Conservation (phyloP, 2,888 invertebrate genomes). For the Drosophila austrosaltans region DNA sequence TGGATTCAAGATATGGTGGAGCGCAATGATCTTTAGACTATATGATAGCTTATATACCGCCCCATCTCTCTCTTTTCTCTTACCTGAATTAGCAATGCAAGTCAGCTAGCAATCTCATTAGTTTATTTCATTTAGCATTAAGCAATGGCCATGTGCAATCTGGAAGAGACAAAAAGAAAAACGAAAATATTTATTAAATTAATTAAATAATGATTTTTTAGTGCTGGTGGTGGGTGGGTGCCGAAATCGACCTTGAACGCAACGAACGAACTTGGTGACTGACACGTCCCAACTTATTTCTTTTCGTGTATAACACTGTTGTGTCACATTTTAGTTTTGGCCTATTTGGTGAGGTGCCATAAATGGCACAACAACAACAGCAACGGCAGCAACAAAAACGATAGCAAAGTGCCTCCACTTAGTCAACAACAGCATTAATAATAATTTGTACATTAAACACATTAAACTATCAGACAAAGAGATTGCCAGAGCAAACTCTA, state of each 20-base stretch:
- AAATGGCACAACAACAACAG: conserved; percentile 69
- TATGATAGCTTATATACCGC: not conserved
- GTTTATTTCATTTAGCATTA: conserved; percentile 62
- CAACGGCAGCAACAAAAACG: conserved; percentile 54
- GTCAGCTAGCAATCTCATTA: conserved; percentile 66
- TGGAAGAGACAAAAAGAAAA: conserved; percentile 32
- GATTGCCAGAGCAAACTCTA: conserved; percentile 1
- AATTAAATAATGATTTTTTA: conserved; percentile 61
- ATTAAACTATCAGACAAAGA: conserved; percentile 47
- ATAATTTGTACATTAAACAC: conserved; percentile 76
- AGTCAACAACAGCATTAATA: conserved; percentile 55
- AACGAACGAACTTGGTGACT: conserved; percentile 15
- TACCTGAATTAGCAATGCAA: conserved; percentile 34
- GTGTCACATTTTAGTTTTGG: conserved; percentile 51
- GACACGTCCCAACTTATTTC: conserved; percentile 9
- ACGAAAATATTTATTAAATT: conserved; percentile 61
- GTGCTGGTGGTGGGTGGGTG: conserved; percentile 6
- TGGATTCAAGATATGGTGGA: conserved; percentile 87
- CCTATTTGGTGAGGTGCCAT: conserved; percentile 63
- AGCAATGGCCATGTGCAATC: conserved; percentile 71
- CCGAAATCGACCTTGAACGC: conserved; percentile 61
- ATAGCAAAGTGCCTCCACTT: conserved; percentile 23
- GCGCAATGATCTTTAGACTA: conserved; percentile 63
- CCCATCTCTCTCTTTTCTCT: conserved; percentile 26
- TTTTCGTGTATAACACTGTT: conserved; percentile 25